Conservation (phyloP, 2,888 invertebrate species). For the Leuctra nigra region DNA sequence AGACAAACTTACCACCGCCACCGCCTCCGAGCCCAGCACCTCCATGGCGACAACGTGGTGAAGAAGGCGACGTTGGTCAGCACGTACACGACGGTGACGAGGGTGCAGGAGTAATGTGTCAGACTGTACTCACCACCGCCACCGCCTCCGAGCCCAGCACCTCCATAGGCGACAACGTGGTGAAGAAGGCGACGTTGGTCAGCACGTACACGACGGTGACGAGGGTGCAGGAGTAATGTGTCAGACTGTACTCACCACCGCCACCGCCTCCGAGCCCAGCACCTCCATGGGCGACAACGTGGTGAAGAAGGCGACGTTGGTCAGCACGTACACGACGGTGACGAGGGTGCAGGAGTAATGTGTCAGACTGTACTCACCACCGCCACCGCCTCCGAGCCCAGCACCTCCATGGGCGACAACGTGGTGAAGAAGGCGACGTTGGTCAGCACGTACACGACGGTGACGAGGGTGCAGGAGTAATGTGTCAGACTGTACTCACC, state of each 20-base stretch:
- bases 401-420: conserved; percentile 82
- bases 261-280: conserved; percentile 88
- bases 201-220: conserved; percentile 93
- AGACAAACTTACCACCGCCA: conserved; percentile 89
- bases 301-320: conserved; percentile 96
- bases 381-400: conserved; percentile 94
- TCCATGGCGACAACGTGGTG: conserved; percentile 90
- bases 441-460: conserved; percentile 88
- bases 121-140: conserved; percentile 67
- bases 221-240: conserved; percentile 82
- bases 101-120: conserved; percentile 85
- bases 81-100: conserved; percentile 93
- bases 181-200: conserved; percentile 95
- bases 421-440: conserved; percentile 97
- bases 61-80: conserved; percentile 95
- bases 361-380: conserved; percentile 59
- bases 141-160: conserved; percentile 92
- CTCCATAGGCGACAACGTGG: conserved; percentile 85
- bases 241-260: conserved; percentile 65
- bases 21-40: conserved; percentile 88
- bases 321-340: conserved; percentile 89
- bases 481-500: conserved; percentile 47
- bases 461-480: conserved; percentile 89
- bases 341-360: conserved; percentile 89
- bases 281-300: conserved; percentile 89